Percentiles rank a stretch among this genome's conserved stretches.
These are phyloP conservation scores for Palythoa caribaeorum DNA, from an alignment of 92 coral and sea anemone species.

Conservation along the genomic window DNA sequence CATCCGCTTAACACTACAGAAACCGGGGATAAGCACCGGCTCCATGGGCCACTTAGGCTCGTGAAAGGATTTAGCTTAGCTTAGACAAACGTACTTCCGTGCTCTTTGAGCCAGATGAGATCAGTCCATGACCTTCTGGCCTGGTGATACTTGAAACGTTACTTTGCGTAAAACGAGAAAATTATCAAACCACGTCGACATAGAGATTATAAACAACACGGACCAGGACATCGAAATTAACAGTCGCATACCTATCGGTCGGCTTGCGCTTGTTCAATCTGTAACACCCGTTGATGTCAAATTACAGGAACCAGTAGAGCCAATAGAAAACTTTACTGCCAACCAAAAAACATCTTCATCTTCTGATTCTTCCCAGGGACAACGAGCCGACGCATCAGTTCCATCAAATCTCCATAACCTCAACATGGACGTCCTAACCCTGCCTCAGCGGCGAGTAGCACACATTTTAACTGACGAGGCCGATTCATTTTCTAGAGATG, in stretches of 20 bases:
- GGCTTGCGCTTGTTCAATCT: conserved; percentile 74
- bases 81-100: conserved; percentile 5
- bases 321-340: not conserved
- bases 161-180: conserved; percentile 61
- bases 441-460: conserved; percentile 54
- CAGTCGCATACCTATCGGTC: conserved; percentile 57
- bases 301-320: conserved; percentile 40
- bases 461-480: conserved; percentile 60
- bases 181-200: conserved; percentile 55
- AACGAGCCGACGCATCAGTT: conserved; percentile 3
- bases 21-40: no score
- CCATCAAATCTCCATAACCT: conserved; percentile 62
- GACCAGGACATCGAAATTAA: conserved; percentile 64
- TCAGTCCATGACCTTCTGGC: conserved; percentile 52
- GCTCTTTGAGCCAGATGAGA: conserved; percentile 62
- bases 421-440: conserved; percentile 52
- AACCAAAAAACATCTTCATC: not conserved
- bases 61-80: not conserved
- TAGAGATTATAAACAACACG: conserved; percentile 61
- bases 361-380: conserved; percentile 9
- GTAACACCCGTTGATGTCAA: conserved; percentile 70
- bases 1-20: no score
- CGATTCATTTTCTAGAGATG: conserved; percentile 68
- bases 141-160: conserved; percentile 59
- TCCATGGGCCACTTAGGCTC: no score